Evolutionary conservation across 2,797 vertebrate species (phyloP).

Genomic region (Moxostoma hubbsi): DNA sequence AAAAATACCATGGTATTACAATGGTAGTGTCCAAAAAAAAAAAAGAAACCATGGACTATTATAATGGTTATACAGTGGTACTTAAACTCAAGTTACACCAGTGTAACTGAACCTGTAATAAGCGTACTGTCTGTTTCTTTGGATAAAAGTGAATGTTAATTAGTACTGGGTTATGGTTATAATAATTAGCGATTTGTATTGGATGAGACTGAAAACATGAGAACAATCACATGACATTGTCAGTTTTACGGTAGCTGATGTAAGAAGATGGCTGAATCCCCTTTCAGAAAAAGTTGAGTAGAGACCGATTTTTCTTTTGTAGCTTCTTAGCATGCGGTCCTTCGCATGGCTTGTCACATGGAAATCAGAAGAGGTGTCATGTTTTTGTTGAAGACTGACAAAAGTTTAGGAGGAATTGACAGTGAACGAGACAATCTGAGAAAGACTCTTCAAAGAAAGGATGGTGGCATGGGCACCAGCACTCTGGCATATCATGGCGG

Average conservation of each 20-base stretch:
- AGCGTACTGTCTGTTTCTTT: neutral
- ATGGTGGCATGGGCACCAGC: slow-evolving; percentile 51
- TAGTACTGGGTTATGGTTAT: no score
- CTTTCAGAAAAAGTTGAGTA: neutral
- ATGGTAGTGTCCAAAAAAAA: no score
- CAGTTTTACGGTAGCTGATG: slow-evolving; percentile 1
- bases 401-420: slow-evolving; percentile 67
- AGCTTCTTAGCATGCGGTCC: neutral
- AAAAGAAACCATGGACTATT: no score
- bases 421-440: slow-evolving; percentile 63
- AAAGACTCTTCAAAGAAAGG: slow-evolving; percentile 72
- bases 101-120: no score
- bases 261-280: slow-evolving; percentile 1
- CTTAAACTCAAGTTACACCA: no score
- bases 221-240: slow-evolving; percentile 10
- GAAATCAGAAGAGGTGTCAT: slow-evolving; percentile 70
- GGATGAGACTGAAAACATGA: neutral
- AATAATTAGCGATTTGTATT: neutral
- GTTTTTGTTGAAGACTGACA: slow-evolving; percentile 74
- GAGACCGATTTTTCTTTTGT: slow-evolving; percentile 6
- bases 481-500: slow-evolving; percentile 14
- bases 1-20: no score
- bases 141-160: neutral
- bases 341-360: slow-evolving; percentile 66
- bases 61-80: no score